Conservation (phyloP, 2,888 invertebrate species). For the Rotaria socialis region DNA sequence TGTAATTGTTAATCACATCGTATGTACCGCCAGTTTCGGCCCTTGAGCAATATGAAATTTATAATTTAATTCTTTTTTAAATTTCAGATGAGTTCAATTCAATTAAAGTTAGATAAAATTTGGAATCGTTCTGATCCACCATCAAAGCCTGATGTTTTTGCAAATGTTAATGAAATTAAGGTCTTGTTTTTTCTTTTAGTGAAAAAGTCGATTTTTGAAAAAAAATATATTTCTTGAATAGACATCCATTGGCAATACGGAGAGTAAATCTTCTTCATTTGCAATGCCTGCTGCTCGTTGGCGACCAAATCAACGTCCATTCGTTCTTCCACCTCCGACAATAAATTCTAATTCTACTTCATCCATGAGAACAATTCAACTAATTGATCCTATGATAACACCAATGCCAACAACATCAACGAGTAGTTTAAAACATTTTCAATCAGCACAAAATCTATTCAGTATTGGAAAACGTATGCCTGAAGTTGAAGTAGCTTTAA, state of each 20-base stretch:
- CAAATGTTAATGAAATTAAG: not conserved
- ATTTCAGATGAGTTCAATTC: conserved; percentile 6
- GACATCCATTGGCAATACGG: not conserved
- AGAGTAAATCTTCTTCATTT: not conserved
- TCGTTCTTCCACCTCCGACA: not conserved
- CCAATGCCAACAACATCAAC: not conserved
- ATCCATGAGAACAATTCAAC: not conserved
- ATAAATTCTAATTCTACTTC: not conserved
- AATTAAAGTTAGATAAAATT: not conserved
- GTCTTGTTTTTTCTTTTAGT: not conserved
- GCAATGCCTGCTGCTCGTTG: not conserved
- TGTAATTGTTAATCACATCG: no score
- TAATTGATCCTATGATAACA: not conserved
- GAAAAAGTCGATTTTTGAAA: no score
- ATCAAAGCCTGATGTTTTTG: not conserved
- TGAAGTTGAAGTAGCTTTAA: not conserved
- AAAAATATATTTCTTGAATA: not conserved
- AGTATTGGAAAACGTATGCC: conserved; percentile 24
- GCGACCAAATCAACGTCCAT: conserved; percentile 3
- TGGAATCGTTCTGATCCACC: not conserved
- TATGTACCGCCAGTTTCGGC: no score
- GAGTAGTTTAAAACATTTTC: not conserved
- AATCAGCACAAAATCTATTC: conserved; percentile 10
- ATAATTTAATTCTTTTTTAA: not conserved
- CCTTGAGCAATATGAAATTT: no score